A percentile compares a stretch with the other conserved stretches of the same genome.
phyloP scores from a whole-genome alignment of 2,888 invertebrate genomes.

The Aproaerema taeniolella region DNA sequence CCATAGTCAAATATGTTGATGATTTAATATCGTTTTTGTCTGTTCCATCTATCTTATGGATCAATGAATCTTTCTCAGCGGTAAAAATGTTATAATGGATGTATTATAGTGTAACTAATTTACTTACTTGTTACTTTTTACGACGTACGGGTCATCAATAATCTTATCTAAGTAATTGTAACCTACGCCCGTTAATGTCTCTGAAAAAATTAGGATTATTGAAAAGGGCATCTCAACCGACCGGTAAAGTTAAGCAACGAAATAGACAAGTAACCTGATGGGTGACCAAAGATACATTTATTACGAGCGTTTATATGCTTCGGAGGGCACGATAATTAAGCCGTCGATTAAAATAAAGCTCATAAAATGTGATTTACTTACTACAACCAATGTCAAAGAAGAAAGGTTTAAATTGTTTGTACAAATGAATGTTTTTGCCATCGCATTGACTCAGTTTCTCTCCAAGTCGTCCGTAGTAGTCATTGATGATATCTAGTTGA shows the following conservation, averaged over 20 bases:
- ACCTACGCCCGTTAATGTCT: conserved; percentile 31
- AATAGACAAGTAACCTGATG: too few relatives aligned
- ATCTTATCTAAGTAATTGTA: conserved; percentile 24
- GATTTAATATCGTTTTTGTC: too few relatives aligned
- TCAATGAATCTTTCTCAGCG: too few relatives aligned
- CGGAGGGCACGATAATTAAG: too few relatives aligned
- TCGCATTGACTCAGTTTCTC: conserved; percentile 20
- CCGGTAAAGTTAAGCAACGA: too few relatives aligned
- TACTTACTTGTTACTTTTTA: conserved; percentile 27
- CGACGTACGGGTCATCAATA: conserved; percentile 29
- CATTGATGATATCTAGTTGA: conserved; percentile 26
- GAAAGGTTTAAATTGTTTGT: conserved; percentile 30
- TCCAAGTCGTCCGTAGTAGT: conserved; percentile 25
- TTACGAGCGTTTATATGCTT: too few relatives aligned
- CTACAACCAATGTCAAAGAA: conserved; percentile 34
- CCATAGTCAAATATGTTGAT: too few relatives aligned
- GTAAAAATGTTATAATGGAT: too few relatives aligned
- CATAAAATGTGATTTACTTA: conserved; percentile 26
- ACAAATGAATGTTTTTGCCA: conserved; percentile 26
- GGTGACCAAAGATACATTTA: too few relatives aligned
- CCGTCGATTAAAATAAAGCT: too few relatives aligned
- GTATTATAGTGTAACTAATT: too few relatives aligned
- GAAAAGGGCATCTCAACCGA: not conserved
- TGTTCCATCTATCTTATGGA: too few relatives aligned
- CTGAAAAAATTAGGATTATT: conserved; percentile 19